Evolutionary conservation across 2,797 vertebrate species (phyloP), one percentile per base, ranked within the genome.

Genomic region (Coregonus ussuriensis): DNA sequence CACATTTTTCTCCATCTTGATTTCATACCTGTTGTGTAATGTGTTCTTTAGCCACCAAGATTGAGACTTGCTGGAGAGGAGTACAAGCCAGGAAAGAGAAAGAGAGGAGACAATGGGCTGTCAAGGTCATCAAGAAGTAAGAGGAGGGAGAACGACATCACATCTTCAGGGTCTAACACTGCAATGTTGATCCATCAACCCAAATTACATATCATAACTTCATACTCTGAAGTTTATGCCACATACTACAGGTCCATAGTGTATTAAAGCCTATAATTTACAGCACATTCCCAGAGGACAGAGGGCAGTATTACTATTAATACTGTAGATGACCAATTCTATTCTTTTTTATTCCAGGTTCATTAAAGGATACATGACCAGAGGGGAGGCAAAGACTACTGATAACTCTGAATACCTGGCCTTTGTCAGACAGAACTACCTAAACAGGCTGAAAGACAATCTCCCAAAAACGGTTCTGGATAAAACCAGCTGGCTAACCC

Each of bases 1-100:
- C 29, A 33, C 65, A n/a, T 16, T 31, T 35, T 11, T 68, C 59
- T 25, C 25, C 29, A 15, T 68, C 66, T 14, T 25, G 5, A 15
- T 31, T 35, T 21, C 21, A 11, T 21, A 31, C 51, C 0, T 70
- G 41, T 1, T 73, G 6, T 84, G 15, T 77, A 53, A 69, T 29
- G 47, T 33, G 59, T 79, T 16, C 72, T 25, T 73, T 77, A 99
- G 98, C 97, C 77, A 96, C 97, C 67, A 97, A 94, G 88, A 95
- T 99, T 41, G 97, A 99, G 88, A 95, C 95, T 0, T 95, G 92
- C 25, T 99, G 98, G 97, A 92, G 97, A 85, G 96, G 97, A 35
- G 95, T 78, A 0, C 94, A 97, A 88, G 97, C 97, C 0, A 93
- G 96, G 79, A 97, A 92, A 80, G 94, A 94, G 47, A 92, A 92